These are phyloP conservation scores for Sebastolobus altivelis DNA, from an alignment of 2,797 vertebrate genomes.

Conservation along the genomic window DNA sequence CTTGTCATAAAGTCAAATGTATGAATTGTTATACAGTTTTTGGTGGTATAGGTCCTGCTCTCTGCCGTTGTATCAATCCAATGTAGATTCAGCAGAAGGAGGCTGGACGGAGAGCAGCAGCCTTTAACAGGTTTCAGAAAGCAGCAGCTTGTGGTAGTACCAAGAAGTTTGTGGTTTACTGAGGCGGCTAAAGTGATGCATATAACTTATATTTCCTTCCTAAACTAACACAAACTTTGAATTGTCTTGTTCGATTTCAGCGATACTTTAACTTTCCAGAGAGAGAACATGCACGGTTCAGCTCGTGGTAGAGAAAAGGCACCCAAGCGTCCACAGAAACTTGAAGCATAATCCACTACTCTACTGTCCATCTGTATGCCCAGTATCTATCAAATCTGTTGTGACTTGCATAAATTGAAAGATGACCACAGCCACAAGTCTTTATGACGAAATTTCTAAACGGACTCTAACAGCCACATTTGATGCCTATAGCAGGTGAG, in stretches of 20 bases:
- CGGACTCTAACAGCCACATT: neutral
- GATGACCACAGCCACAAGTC: neutral
- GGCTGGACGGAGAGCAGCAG: neutral
- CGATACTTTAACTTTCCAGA: neutral
- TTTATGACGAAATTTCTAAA: neutral
- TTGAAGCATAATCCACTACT: neutral
- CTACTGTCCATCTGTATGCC: neutral
- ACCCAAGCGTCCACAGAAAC: neutral
- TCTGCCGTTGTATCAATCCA: neutral
- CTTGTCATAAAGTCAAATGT: neutral
- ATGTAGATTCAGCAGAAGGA: neutral
- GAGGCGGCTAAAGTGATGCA: neutral
- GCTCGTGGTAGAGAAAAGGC: neutral
- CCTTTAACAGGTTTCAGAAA: neutral
- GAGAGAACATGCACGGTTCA: neutral
- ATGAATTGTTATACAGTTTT: neutral
- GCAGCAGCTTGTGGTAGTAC: neutral
- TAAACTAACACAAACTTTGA: neutral
- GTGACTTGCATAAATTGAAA: neutral
- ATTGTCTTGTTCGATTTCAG: neutral
- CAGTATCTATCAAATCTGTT: neutral
- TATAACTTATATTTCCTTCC: neutral
- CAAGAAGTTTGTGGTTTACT: slow-evolving; percentile 27
- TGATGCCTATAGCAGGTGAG: neutral
- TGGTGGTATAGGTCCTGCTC: neutral